These are phyloP conservation scores for Pseudeuparius sepicola DNA, from an alignment of 2,888 invertebrate species.

Conservation along the genomic window DNA sequence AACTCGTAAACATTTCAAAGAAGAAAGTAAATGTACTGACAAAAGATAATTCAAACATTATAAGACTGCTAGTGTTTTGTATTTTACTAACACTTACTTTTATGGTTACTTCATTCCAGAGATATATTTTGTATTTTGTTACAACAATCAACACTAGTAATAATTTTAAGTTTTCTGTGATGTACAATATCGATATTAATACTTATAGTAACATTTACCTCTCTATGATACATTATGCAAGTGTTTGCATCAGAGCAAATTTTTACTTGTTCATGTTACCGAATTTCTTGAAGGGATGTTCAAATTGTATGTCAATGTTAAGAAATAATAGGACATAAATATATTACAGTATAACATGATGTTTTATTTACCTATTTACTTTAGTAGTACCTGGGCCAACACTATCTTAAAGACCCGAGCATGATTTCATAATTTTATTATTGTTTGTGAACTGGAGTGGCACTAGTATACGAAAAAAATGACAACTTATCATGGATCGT, in stretches of 20 bases:
- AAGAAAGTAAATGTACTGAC: slow-evolving; percentile 29
- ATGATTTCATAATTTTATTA: too few species aligned
- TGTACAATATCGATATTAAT: slow-evolving; percentile 29
- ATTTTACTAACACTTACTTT: slow-evolving; percentile 29
- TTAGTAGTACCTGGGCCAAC: too few species aligned
- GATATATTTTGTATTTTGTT: slow-evolving; percentile 28
- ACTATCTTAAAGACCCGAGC: too few species aligned
- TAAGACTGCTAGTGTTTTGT: slow-evolving; percentile 29
- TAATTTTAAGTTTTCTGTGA: slow-evolving; percentile 14
- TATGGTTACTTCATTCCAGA: slow-evolving; percentile 32
- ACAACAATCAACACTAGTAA: slow-evolving; percentile 12
- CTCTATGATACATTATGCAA: slow-evolving; percentile 32
- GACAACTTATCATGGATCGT: too few species aligned
- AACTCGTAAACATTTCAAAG: slow-evolving; percentile 28
- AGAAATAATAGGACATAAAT: too few species aligned
- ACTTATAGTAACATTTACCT: slow-evolving; percentile 24
- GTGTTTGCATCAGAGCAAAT: slow-evolving; percentile 27
- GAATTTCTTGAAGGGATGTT: too few species aligned
- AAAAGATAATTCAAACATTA: slow-evolving; percentile 30
- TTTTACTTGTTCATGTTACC: slow-evolving; percentile 27
- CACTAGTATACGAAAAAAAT: too few species aligned
- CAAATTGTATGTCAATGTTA: too few species aligned
- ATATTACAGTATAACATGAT: too few species aligned
- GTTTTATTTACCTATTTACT: too few species aligned
- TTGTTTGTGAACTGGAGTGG: too few species aligned